These are phyloP conservation scores for Equus przewalskii DNA, from an alignment of 2,113 vertebrate genomes.

Conservation along the genomic window DNA sequence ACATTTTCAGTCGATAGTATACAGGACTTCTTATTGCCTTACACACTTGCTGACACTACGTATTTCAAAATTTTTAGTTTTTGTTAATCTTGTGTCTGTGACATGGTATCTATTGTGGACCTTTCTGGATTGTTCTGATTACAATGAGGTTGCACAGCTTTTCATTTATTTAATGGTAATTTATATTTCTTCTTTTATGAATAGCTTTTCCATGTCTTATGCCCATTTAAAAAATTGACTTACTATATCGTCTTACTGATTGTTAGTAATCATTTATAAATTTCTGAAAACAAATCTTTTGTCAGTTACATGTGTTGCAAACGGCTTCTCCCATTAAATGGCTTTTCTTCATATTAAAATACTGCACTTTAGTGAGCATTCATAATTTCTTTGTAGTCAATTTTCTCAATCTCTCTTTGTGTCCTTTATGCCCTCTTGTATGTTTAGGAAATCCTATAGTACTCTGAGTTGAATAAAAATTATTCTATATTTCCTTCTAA, in stretches of 20 bases:
- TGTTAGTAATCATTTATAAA: background rate
- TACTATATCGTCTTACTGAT: background rate
- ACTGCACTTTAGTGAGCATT: background rate
- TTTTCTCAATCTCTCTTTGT: background rate
- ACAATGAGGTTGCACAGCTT: background rate
- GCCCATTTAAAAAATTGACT: background rate
- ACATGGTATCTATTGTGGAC: background rate
- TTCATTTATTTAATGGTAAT: background rate
- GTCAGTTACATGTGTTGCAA: background rate
- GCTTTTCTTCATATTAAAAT: background rate
- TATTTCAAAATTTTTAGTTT: background rate
- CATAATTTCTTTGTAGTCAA: background rate
- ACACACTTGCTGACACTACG: background rate
- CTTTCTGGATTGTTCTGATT: background rate
- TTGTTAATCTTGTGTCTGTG: background rate
- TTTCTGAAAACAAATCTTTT: constrained; percentile 27
- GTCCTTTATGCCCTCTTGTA: background rate
- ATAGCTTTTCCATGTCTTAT: background rate
- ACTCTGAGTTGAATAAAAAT: background rate
- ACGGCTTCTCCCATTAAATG: background rate
- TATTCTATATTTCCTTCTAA: background rate
- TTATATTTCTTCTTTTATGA: background rate
- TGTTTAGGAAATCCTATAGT: background rate
- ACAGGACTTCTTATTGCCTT: background rate
- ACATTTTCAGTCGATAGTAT: background rate